A percentile compares a stretch with the other conserved stretches of the same genome.
phyloP scores from a whole-genome alignment of 2,113 vertebrate genomes.

The Actenoides lindsayi region DNA sequence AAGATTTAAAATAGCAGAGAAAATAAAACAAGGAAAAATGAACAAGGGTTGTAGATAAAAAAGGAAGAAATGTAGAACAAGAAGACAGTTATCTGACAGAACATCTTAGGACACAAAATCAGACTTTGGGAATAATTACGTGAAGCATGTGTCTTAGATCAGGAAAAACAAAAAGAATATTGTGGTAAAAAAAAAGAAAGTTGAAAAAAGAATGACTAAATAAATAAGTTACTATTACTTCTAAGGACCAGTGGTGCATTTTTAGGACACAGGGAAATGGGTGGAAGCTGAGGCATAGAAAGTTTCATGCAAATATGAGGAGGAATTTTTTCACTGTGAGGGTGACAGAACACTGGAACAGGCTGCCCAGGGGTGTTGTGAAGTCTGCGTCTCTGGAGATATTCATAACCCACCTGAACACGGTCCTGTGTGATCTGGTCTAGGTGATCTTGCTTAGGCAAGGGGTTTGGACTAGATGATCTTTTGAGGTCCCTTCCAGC shows the following conservation, averaged over 20 bases:
- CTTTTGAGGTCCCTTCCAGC: too few relatives aligned
- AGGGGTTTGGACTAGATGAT: too few relatives aligned
- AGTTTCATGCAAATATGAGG: too few relatives aligned
- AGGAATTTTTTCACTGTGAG: too few relatives aligned
- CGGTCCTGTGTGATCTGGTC: too few relatives aligned
- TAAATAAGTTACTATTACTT: background rate
- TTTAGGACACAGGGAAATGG: background rate
- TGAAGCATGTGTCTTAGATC: rapidly evolving
- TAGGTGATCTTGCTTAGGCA: too few relatives aligned
- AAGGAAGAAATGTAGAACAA: background rate
- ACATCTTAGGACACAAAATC: background rate
- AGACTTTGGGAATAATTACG: background rate
- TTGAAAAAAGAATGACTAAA: background rate
- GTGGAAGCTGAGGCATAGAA: too few relatives aligned
- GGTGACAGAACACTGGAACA: too few relatives aligned
- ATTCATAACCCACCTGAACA: too few relatives aligned
- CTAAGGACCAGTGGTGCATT: background rate
- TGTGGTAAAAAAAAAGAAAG: background rate
- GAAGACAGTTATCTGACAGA: background rate
- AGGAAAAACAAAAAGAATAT: background rate
- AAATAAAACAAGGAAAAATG: background rate
- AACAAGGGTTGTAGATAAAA: background rate
- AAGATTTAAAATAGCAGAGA: background rate
- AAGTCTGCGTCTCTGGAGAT: too few relatives aligned
- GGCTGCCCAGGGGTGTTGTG: too few relatives aligned